Evolutionary conservation across 2,113 vertebrate genomes (phyloP), one percentile per base, ranked within the genome.

Genomic region (Tinamus guttatus): DNA sequence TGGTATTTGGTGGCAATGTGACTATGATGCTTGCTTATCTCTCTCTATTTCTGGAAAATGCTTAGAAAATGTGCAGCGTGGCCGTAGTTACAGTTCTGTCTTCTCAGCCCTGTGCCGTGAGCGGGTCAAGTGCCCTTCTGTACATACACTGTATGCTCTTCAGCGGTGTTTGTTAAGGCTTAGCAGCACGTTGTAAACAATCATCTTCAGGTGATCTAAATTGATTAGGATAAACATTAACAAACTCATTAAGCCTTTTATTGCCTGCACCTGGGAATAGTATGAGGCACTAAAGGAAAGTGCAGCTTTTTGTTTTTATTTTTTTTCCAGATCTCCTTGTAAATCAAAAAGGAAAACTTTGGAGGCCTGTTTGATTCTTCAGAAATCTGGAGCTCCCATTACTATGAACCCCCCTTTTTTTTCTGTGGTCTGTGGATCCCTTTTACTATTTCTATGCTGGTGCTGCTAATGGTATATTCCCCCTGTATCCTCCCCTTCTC

Each of bases 11-110:
- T 75, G 24, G 19, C 47, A 16, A 49, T 11, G 34, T 5, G 21
- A 67, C 15, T 3, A 18, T 5, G 2, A 32, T 14, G 24, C 28
- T 32, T 73, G 18, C 12, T 8, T 1, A 1, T 21, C 7, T 27
- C 13, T 34, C 18, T 11, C 60, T 62, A 62, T 49, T 70, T 51
- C 30, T 14, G 12, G 1, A 1, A 11, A 83, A 83, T 34, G 4
- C 22, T 54, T 27, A 77, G 40, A n/a, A 74, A 32, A 16, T 4
- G 41, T 17, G 49, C 43, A 69, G 19, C 0, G 10, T 41, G 49
- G 14, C 34, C 5, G 81, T 84, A 78, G 21, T 38, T 11, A 13
- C 17, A n/a, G 15, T 20, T 94, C 5, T 63, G 34, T 45, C 63
- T 22, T 32, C 43, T 74, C 38, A 64, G 36, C 12, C 21, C 24